Evolutionary conservation across 2,797 vertebrate genomes (phyloP), one percentile per base, ranked within the genome.

Genomic region (Tokudaia muenninki): DNA sequence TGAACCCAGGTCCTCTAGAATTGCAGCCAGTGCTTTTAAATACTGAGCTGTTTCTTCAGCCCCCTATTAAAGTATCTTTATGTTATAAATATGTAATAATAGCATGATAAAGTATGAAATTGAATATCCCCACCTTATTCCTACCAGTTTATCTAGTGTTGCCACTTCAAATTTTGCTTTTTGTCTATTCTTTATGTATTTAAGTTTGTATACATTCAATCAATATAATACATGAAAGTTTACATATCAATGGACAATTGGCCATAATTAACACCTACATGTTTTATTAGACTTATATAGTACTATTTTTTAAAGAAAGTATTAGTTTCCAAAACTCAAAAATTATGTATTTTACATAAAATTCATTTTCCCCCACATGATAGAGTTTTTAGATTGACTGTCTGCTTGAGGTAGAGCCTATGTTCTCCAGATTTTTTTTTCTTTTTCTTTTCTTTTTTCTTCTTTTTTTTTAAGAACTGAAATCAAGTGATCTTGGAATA

Each of bases 271-370:
- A 91, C 74, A 34, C 81, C 21, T 89, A 37, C 26, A 34, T 50
- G 17, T 87, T 90, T 94, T 67, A 21, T 88, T 81, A 84, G 78
- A 8, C 31, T 34, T 41, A 63, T n/a, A 34, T 3, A 92, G n/a
- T 6, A 90, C 22, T 93, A 74, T 79, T 12, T 94, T 96, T 94
- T 91, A 96, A 29, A 74, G 87, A 80, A 95, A 65, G 24, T 67
- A 21, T 94, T 90, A n/a, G 44, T 67, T 95, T 86, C 67, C 72
- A 93, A 91, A 14, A 75, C 70, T 75, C 41, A 81, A 86, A 93
- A 77, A 81, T 41, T 26, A 47, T 41, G 4, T 16, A 81, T 97
- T 94, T 92, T 26, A 59, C 79, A 50, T 91, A 80, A 93, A 96
- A 78, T 24, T 63, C 1, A 4, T 34, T 59, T 65, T 70, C 70